phyloP scores from a whole-genome alignment of 1,140 invertebrate genomes.

The Adoxophyes honmai region DNA sequence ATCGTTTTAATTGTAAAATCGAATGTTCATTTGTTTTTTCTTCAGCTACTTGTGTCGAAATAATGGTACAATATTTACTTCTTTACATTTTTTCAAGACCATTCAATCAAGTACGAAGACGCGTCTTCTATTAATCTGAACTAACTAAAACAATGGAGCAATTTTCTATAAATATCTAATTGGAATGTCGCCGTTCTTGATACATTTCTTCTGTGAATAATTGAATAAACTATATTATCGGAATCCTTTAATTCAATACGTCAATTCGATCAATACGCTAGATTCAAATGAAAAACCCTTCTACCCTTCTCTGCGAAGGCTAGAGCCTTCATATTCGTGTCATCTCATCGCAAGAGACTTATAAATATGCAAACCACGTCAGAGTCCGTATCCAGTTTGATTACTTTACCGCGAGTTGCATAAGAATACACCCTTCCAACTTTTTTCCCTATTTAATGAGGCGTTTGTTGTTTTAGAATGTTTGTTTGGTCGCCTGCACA shows the following conservation, averaged over 20 bases:
- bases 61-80: no score
- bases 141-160: no score
- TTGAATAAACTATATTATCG: no score
- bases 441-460: neutral
- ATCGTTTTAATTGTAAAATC: no score
- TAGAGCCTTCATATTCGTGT: constrained; percentile 1
- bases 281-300: neutral
- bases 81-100: no score
- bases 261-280: neutral
- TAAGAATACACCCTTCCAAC: neutral
- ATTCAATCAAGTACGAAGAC: no score
- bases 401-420: neutral
- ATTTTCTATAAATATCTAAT: no score
- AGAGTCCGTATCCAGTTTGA: neutral
- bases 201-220: no score
- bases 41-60: no score
- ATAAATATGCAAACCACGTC: constrained; percentile 14
- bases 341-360: constrained; percentile 4
- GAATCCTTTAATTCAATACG: neutral
- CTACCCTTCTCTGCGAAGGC: neutral
- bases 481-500: neutral
- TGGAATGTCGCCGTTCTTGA: no score
- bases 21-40: no score
- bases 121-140: no score
- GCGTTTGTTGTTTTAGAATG: neutral